These are phyloP conservation scores for Triplophysa rosa DNA, from an alignment of 2,113 vertebrate species.

Conservation along the genomic window DNA sequence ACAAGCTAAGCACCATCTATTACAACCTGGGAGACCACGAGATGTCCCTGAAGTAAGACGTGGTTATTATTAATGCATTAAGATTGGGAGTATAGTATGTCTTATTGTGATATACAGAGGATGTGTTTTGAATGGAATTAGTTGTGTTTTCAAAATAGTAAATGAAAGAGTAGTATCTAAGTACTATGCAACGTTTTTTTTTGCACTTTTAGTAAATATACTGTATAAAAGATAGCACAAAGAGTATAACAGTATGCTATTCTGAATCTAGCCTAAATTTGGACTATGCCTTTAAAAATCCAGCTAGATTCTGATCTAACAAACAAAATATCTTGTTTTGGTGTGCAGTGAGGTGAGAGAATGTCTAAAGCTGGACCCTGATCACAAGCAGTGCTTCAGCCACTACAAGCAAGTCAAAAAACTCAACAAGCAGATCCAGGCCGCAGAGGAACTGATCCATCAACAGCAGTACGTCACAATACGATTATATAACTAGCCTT, in stretches of 20 bases:
- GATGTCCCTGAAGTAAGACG: constrained; percentile 90
- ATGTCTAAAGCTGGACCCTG: constrained; percentile 95
- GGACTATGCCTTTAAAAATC: no score
- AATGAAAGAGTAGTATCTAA: no score
- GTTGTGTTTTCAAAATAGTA: background rate
- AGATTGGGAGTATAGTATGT: background rate
- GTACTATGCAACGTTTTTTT: no score
- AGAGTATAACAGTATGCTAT: background rate
- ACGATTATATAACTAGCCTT: background rate
- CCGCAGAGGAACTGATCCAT: constrained; percentile 89
- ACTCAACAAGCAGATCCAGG: constrained; percentile 89
- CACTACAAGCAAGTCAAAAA: constrained; percentile 98
- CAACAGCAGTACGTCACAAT: constrained; percentile 81
- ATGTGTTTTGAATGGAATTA: background rate
- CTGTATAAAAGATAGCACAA: no score
- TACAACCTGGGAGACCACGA: constrained; percentile 94
- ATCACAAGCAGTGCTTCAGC: constrained; percentile 93
- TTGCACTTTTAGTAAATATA: no score
- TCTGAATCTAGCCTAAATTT: background rate
- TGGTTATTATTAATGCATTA: background rate
- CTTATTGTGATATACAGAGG: background rate
- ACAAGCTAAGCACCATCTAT: constrained; percentile 94
- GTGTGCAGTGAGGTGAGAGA: constrained; percentile 91
- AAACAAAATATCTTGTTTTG: background rate
- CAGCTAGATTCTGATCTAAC: background rate